Base-by-base conservation (phyloP, 2,797 vertebrate species). In the Peromyscus aztecus region DNA sequence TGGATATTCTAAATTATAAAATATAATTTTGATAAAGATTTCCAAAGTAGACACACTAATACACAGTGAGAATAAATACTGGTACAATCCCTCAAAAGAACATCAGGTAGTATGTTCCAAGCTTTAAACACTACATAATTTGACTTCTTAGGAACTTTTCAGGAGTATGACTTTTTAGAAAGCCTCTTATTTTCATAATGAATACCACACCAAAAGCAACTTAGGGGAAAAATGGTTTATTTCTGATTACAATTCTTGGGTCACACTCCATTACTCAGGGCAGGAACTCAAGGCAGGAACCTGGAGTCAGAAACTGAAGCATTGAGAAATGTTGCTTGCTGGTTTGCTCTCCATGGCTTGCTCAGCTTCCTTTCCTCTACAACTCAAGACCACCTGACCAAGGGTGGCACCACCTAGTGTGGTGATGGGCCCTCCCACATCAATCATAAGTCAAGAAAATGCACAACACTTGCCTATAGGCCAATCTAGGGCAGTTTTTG, bases 1-100 rank as follows among this genome's bases (percentile, higher is more conserved):
- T 84, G 12, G 1, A 37, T 57, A 88, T 93, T 89, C 84, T 94
- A 77, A 61, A 91, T 63, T 63, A 29, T 85, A 88, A 97, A 92
- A 73, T 80, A 49, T 5, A 93, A 85, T 90, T 90, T 93, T 81
- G 31, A 52, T 23, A 69, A 67, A 65, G 17, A 81, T 57, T 76
- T 10, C 29, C 73, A 88, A 43, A 65, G 46, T 24, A 90, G 46
- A 82, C 59, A 90, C 24, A 17, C 13, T 77, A 40, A 90, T 31
- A 40, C 4, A 92, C 24, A 75, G 27, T 77, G 29, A 23, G 7
- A 76, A 21, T 89, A 46, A 90, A 29, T 12, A 46, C 49, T 81
- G 40, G 21, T 40, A 37, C 6, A 78, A 34, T 61, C 9, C n/a
- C 83, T 93, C 65, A 89, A 91, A 85, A 91, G 10, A 94, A 57